Percentiles rank a stretch among this genome's conserved stretches.
These are phyloP conservation scores for Acanthopagrus latus DNA, from an alignment of 2,797 vertebrate genomes.

Conservation along the genomic window DNA sequence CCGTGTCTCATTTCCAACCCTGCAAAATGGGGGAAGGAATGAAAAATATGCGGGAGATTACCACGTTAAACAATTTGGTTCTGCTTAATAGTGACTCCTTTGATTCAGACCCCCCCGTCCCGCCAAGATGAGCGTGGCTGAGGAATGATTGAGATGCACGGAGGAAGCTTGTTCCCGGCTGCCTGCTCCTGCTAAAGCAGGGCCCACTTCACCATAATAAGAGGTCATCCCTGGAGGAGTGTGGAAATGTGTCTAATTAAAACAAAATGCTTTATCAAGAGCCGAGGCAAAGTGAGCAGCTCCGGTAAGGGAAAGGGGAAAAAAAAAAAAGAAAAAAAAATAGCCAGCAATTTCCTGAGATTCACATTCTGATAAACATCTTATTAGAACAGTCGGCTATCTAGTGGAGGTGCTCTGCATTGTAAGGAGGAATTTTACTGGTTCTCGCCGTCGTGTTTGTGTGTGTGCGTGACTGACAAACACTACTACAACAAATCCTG, in stretches of 20 bases:
- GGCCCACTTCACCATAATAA: slow-evolving; percentile 76
- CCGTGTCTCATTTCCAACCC: slow-evolving; percentile 72
- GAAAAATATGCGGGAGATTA: slow-evolving; percentile 81
- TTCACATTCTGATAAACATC: slow-evolving; percentile 80
- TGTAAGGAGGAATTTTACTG: slow-evolving; percentile 40
- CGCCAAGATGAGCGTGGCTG: slow-evolving; percentile 73
- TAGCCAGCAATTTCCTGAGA: slow-evolving; percentile 80
- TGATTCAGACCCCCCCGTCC: slow-evolving; percentile 77
- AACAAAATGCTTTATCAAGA: slow-evolving; percentile 85
- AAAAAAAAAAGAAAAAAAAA: slow-evolving; percentile 71
- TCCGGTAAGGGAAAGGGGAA: slow-evolving; percentile 27
- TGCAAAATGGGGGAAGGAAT: slow-evolving; percentile 58
- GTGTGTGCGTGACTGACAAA: slow-evolving; percentile 1
- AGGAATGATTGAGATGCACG: slow-evolving; percentile 78
- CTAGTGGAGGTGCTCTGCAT: slow-evolving; percentile 59
- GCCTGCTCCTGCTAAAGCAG: slow-evolving; percentile 66
- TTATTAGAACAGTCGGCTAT: slow-evolving; percentile 76
- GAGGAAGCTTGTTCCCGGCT: slow-evolving; percentile 66
- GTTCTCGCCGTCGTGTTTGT: slow-evolving; percentile 19
- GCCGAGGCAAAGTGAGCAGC: slow-evolving; percentile 64
- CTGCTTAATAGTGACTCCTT: slow-evolving; percentile 82
- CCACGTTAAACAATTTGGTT: slow-evolving; percentile 84
- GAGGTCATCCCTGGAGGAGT: slow-evolving; percentile 81
- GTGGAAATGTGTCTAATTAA: slow-evolving; percentile 87
- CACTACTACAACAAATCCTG: neutral